Conservation (phyloP, 2,797 vertebrate genomes). For the Brachymystax lenok region DNA sequence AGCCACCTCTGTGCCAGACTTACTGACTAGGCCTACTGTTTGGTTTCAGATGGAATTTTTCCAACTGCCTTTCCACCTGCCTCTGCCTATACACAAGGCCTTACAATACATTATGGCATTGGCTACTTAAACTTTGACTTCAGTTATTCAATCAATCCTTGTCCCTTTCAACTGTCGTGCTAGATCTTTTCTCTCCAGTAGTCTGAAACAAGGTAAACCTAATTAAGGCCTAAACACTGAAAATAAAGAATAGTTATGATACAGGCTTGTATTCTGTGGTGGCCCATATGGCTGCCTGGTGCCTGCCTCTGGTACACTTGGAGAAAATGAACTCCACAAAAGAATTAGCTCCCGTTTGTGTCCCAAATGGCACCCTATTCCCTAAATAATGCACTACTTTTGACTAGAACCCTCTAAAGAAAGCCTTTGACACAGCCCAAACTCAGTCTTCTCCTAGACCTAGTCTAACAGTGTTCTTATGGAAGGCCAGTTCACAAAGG, state of each 20-base stretch:
- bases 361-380: too few species aligned
- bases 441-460: background rate
- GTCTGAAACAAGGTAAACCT: background rate
- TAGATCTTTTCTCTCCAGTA: background rate
- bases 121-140: background rate
- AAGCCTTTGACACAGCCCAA: too few species aligned
- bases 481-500: background rate
- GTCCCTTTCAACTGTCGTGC: background rate
- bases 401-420: too few species aligned
- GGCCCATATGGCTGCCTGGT: background rate
- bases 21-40: too few species aligned
- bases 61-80: background rate
- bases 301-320: too few species aligned
- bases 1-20: too few species aligned
- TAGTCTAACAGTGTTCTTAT: background rate
- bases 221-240: background rate
- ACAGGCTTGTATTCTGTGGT: background rate
- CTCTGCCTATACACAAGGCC: background rate
- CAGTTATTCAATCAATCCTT: background rate
- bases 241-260: background rate
- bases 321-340: too few species aligned
- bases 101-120: background rate
- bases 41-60: background rate
- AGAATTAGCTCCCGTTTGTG: too few species aligned
- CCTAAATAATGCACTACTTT: too few species aligned